Evolutionary conservation across 2,888 invertebrate species (phyloP).

Genomic region (Scaptomyza polygonia): DNA sequence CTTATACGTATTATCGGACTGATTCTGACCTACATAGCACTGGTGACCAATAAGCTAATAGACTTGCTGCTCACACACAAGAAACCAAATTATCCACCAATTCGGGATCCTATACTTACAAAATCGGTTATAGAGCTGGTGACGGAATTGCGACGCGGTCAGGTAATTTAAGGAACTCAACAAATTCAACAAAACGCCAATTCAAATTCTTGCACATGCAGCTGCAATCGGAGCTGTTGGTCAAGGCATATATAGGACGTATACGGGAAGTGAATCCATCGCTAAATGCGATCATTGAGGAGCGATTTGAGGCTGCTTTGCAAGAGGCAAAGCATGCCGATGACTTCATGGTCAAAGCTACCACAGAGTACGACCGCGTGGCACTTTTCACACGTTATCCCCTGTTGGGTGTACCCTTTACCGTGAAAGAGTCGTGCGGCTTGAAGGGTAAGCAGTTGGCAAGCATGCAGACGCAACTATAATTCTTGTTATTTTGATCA

Average conservation of each 20-base stretch:
- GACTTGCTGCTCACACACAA: constrained; percentile 49
- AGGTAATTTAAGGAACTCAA: constrained; percentile 52
- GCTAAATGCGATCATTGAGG: constrained; percentile 90
- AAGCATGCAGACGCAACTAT: too few relatives aligned
- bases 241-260: constrained; percentile 87
- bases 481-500: background rate
- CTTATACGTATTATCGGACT: constrained; percentile 62
- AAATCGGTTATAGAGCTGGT: constrained; percentile 71
- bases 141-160: constrained; percentile 64
- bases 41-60: constrained; percentile 58
- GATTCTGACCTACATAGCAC: constrained; percentile 58
- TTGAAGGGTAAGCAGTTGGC: constrained; percentile 87
- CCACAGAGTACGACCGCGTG: constrained; percentile 66
- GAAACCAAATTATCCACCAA: constrained; percentile 67
- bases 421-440: constrained; percentile 92
- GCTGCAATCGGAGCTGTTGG: constrained; percentile 87
- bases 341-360: constrained; percentile 75
- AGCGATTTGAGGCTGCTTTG: constrained; percentile 88
- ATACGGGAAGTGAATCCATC: constrained; percentile 88
- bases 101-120: constrained; percentile 63
- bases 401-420: constrained; percentile 92
- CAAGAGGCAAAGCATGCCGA: constrained; percentile 88
- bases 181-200: background rate
- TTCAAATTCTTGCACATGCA: constrained; percentile 70
- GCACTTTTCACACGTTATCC: constrained; percentile 86